A percentile compares a stretch with the other conserved stretches of the same genome.
Conservation (phyloP, 2,113 vertebrate species). For the Boleophthalmus pectinirostris region DNA sequence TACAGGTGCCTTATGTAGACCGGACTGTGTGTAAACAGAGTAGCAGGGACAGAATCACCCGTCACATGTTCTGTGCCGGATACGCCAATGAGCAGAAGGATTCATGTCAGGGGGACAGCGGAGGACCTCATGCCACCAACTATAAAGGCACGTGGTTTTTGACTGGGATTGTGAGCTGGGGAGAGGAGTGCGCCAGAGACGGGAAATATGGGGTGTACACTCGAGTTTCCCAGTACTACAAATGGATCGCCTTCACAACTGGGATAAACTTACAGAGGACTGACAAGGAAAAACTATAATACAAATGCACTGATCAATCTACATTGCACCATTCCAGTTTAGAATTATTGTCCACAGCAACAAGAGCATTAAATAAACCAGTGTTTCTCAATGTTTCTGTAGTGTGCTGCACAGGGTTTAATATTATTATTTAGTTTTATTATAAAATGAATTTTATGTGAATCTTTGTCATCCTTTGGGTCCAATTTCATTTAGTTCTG, state of each 20-base stretch:
- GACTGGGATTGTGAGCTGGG: constrained; percentile 96
- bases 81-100: constrained; percentile 71
- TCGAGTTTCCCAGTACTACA: constrained; percentile 80
- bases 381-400: not conserved
- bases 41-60: constrained; percentile 76
- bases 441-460: too few relatives aligned
- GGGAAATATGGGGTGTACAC: constrained; percentile 95
- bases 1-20: constrained; percentile 85
- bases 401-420: too few relatives aligned
- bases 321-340: not conserved
- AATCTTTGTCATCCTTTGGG: too few relatives aligned
- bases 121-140: constrained; percentile 84
- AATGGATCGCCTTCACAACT: constrained; percentile 83
- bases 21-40: constrained; percentile 81
- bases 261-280: constrained; percentile 23
- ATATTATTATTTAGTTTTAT: too few relatives aligned
- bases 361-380: not conserved
- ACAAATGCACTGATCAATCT: not conserved
- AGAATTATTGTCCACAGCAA: too few relatives aligned
- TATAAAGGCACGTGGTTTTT: constrained; percentile 86
- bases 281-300: constrained; percentile 11
- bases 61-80: constrained; percentile 94
- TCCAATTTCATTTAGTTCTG: too few relatives aligned
- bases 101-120: constrained; percentile 92
- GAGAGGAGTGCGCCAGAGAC: constrained; percentile 86